Conservation (phyloP, 2,113 vertebrate species). For the Salvelinus sp. region DNA sequence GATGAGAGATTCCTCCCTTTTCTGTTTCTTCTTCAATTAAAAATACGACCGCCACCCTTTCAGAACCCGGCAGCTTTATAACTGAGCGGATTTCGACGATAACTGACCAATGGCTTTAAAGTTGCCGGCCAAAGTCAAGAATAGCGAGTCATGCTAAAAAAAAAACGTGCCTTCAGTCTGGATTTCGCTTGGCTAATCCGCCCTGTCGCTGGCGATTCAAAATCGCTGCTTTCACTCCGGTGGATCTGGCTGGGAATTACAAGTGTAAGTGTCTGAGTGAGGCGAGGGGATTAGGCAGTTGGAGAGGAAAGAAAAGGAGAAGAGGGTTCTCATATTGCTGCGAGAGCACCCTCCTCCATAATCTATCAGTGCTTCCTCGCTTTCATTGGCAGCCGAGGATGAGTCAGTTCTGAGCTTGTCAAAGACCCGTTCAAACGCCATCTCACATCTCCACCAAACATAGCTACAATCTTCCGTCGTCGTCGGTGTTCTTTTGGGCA, state of each 20-base stretch:
- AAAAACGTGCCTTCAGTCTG: conserved; percentile 61
- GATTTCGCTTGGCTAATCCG: conserved; percentile 65
- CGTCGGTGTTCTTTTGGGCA: too few species aligned
- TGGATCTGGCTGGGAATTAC: conserved; percentile 71
- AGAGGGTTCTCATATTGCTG: too few species aligned
- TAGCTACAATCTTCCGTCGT: not conserved
- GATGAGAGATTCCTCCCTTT: conserved; percentile 14
- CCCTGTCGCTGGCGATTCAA: conserved; percentile 63
- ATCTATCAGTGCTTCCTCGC: conserved; percentile 4
- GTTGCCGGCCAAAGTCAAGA: conserved; percentile 17
- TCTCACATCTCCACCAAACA: not conserved
- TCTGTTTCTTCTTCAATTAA: conserved; percentile 44
- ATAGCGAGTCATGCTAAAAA: conserved; percentile 33
- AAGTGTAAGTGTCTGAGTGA: conserved; percentile 67
- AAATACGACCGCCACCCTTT: conserved; percentile 28
- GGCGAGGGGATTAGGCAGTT: conserved; percentile 66
- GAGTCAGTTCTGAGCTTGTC: not conserved
- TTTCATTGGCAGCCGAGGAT: not conserved
- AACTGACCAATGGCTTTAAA: conserved; percentile 13
- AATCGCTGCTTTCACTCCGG: conserved; percentile 65
- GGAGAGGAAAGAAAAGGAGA: not conserved
- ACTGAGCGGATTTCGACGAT: conserved; percentile 44
- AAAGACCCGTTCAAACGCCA: not conserved
- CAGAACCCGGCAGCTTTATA: conserved; percentile 16
- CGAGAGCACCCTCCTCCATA: too few species aligned